These are phyloP conservation scores for Coronaproctus castanopsis DNA, from an alignment of 2,888 invertebrate genomes.

Conservation along the genomic window DNA sequence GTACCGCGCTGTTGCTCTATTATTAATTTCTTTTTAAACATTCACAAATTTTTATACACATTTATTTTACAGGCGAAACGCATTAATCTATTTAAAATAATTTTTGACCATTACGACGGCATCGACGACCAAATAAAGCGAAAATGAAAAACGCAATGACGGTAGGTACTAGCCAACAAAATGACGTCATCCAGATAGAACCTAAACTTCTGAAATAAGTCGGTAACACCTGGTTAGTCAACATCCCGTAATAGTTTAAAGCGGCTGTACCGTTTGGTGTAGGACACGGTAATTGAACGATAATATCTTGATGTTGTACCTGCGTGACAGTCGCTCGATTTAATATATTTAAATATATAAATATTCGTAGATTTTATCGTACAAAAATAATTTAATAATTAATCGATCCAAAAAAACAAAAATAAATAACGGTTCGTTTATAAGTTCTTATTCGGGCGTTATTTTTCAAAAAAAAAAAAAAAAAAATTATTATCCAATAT, in stretches of 20 bases:
- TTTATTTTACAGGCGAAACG: too few species aligned
- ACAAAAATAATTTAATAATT: too few species aligned
- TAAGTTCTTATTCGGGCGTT: too few species aligned
- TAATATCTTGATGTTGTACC: constrained; percentile 69
- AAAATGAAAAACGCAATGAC: constrained; percentile 12
- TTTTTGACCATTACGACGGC: constrained; percentile 9
- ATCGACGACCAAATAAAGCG: constrained; percentile 12
- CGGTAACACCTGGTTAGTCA: constrained; percentile 12
- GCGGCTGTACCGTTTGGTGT: constrained; percentile 47
- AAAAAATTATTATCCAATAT: too few species aligned
- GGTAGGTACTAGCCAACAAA: constrained; percentile 12
- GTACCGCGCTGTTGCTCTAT: too few species aligned
- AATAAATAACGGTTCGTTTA: too few species aligned
- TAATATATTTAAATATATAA: constrained; percentile 19
- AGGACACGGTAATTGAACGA: constrained; percentile 62
- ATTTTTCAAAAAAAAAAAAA: too few species aligned
- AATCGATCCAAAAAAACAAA: too few species aligned
- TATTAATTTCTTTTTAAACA: too few species aligned
- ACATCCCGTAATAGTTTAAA: constrained; percentile 19
- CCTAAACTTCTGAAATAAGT: constrained; percentile 11
- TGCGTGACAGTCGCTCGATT: constrained; percentile 27
- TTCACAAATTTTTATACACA: too few species aligned
- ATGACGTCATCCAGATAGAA: constrained; percentile 10
- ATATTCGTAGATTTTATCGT: not conserved
- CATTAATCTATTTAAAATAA: too few species aligned